Conservation (phyloP, 2,888 invertebrate species). For the Tethea ocularis region DNA sequence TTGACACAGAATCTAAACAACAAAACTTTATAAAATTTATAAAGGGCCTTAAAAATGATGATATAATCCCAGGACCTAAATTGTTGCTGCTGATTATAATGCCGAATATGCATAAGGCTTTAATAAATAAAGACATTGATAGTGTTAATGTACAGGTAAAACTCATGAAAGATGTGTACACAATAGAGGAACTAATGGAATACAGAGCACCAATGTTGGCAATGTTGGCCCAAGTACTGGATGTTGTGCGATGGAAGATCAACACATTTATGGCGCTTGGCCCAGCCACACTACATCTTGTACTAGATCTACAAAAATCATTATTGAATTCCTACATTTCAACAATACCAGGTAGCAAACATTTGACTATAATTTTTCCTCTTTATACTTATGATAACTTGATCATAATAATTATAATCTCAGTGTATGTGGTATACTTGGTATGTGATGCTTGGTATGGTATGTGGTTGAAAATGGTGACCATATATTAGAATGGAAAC, state of each 20-base stretch:
- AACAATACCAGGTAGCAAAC: slow-evolving; percentile 54
- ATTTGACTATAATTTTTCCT: not conserved
- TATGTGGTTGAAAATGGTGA: too few species aligned
- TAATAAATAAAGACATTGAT: slow-evolving; percentile 49
- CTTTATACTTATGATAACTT: too few species aligned
- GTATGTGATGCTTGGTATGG: too few species aligned
- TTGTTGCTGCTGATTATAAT: slow-evolving; percentile 65
- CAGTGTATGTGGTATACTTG: too few species aligned
- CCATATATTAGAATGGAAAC: too few species aligned
- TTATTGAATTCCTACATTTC: slow-evolving; percentile 55
- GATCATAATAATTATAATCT: not conserved
- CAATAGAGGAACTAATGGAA: slow-evolving; percentile 50
- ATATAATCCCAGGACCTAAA: slow-evolving; percentile 54
- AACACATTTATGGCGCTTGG: slow-evolving; percentile 49
- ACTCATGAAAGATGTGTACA: slow-evolving; percentile 51
- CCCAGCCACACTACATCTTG: slow-evolving; percentile 53
- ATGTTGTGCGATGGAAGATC: slow-evolving; percentile 64
- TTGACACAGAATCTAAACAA: slow-evolving; percentile 50
- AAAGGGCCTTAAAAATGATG: slow-evolving; percentile 49
- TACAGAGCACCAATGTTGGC: slow-evolving; percentile 71
- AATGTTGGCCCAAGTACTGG: slow-evolving; percentile 69
- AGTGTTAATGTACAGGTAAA: slow-evolving; percentile 54
- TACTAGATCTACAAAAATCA: slow-evolving; percentile 53
- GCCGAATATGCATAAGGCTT: slow-evolving; percentile 65
- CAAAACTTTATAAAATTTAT: slow-evolving; percentile 61